Conservation (phyloP, 2,113 vertebrate species). For the Apteryx mantelli region DNA sequence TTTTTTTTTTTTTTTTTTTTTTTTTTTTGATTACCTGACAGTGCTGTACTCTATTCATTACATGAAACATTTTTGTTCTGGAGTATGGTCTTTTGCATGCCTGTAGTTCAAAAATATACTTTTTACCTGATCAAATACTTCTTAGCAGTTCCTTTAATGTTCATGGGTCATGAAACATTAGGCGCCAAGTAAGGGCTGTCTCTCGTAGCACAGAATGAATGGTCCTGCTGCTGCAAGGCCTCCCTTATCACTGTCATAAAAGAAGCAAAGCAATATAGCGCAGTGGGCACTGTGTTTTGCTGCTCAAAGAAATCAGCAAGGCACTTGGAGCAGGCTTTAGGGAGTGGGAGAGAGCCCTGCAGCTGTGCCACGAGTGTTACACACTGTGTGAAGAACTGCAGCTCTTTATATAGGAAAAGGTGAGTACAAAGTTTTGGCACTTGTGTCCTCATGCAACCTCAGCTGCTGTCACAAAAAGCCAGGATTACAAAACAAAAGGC, state of each 20-base stretch:
- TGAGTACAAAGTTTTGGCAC: not conserved
- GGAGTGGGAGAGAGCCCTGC: not conserved
- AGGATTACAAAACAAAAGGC: not conserved
- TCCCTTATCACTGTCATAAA: constrained; percentile 60
- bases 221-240: constrained; percentile 31
- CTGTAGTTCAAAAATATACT: constrained; percentile 16
- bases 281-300: not conserved
- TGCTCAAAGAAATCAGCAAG: not conserved
- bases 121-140: constrained; percentile 49
- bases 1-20: not conserved
- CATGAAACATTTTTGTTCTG: constrained; percentile 2
- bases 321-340: not conserved
- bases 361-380: not conserved
- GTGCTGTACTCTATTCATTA: not conserved
- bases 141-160: constrained; percentile 49
- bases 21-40: not conserved
- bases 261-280: constrained; percentile 21
- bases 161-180: constrained; percentile 61
- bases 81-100: not conserved
- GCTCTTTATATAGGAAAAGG: not conserved
- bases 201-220: constrained; percentile 48
- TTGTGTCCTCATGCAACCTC: not conserved
- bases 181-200: constrained; percentile 44
- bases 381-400: not conserved
- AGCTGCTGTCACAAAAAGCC: not conserved